phyloP scores from a whole-genome alignment of 2,888 invertebrate species.

The Sepiola atlantica region DNA sequence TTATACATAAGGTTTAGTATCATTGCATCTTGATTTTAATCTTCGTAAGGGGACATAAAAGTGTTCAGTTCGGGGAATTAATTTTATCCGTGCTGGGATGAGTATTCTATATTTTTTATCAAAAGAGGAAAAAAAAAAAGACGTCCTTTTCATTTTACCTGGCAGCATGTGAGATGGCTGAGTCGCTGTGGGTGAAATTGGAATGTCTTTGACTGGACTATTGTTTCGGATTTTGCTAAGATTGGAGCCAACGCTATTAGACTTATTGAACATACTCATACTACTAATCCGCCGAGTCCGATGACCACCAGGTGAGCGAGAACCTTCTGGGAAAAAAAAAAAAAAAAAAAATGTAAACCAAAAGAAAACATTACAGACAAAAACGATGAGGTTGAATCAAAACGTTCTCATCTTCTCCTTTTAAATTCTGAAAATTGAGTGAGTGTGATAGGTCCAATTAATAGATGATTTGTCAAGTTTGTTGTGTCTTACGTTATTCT shows the following conservation, averaged over 20 bases:
- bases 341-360: background rate
- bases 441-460: background rate
- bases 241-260: slow-evolving; percentile 76
- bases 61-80: too few relatives aligned
- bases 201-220: slow-evolving; percentile 57
- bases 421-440: background rate
- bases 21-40: too few relatives aligned
- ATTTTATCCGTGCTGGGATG: too few relatives aligned
- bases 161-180: slow-evolving; percentile 56
- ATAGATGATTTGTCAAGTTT: too few relatives aligned
- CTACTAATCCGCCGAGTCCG: slow-evolving; percentile 92
- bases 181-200: slow-evolving; percentile 53
- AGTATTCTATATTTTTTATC: too few relatives aligned
- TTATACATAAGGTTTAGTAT: too few relatives aligned
- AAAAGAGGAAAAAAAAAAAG: background rate
- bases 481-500: too few relatives aligned
- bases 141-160: slow-evolving; percentile 51
- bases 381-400: background rate
- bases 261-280: slow-evolving; percentile 88
- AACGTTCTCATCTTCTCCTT: background rate
- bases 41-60: too few relatives aligned
- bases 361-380: background rate
- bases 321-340: slow-evolving; percentile 53
- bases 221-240: slow-evolving; percentile 57
- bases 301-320: slow-evolving; percentile 60